Evolutionary conservation across 2,888 invertebrate genomes (phyloP), one percentile per base, ranked within the genome.

Genomic region (Eurytoma californica): DNA sequence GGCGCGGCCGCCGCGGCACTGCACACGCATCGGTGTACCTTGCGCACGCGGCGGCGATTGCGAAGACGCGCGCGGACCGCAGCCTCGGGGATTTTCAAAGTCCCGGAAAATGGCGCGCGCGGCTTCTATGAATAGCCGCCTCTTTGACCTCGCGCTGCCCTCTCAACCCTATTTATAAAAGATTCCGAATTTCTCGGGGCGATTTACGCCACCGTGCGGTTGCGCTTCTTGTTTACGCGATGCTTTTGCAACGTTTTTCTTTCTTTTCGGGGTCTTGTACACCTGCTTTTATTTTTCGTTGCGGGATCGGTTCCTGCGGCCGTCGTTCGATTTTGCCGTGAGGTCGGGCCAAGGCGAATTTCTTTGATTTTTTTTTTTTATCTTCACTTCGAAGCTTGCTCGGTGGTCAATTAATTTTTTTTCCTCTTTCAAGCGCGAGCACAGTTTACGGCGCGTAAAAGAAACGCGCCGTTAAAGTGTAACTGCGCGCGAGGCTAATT

Each of bases 51-150:
- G 60, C 39, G 75, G 60, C 30, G 61, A 68, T 53, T 53, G 28
- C n/a, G 16, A 39, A 30, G 24, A 73, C 12, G 30, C 30, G 16
- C 9, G 7, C 51, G 57, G 24, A 20, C 49, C 24, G 3, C 39
- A 24, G 9, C 4, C 24, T 55, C n/a, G 66, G 51, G 67, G 68
- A 75, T 86, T 84, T 82, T 83, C 69, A 81, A 79, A 86, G 86
- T 86, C 87, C 86, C 86, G 86, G 87, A 88, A 88, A 89, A 88
- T 86, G 85, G 86, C 86, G 68, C 55, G 7, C 39, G 18, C 85
- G 84, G 81, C 82, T 77, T 84, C 87, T 89, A 88, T 87, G 84
- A 87, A 89, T 89, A 89, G 88, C 81, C 70, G 73, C 49, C 80
- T 81, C 70, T 82, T 78, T 81, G 82, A 80, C 80, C 80, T 85